Conservation (phyloP, 2,797 vertebrate genomes). For the Oreortyx pictus region DNA sequence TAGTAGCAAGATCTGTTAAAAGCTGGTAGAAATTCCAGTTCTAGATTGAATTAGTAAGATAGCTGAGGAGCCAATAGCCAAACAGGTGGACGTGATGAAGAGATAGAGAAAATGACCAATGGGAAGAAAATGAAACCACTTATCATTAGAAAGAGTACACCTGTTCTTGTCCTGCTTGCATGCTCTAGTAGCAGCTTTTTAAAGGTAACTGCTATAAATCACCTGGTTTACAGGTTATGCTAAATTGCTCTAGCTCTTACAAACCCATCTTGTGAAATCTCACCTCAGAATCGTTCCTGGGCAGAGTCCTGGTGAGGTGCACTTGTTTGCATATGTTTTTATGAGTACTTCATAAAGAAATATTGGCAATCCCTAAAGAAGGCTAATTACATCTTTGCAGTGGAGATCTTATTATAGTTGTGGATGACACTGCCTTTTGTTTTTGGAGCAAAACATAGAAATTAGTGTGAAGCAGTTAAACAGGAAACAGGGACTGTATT, state of each 20-base stretch:
- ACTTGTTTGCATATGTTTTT: conserved; percentile 41
- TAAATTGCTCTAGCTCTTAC: conserved; percentile 3
- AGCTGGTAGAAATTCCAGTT: not conserved
- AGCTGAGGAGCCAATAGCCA: conserved; percentile 2
- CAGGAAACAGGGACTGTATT: conserved; percentile 28
- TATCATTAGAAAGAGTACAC: conserved; percentile 12
- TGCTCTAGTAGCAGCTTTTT: not conserved
- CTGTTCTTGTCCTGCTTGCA: not conserved
- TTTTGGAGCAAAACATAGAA: conserved; percentile 63
- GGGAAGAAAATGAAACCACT: conserved; percentile 45
- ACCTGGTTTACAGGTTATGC: not conserved
- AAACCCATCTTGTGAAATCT: not conserved
- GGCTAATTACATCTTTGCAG: conserved; percentile 63
- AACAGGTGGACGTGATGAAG: conserved; percentile 11
- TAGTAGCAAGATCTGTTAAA: not conserved
- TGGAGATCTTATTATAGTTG: conserved; percentile 49
- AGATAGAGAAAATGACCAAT: not conserved
- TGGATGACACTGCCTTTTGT: conserved; percentile 67
- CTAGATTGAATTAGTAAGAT: not conserved
- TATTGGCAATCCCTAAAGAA: conserved; percentile 42
- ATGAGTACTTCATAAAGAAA: conserved; percentile 34
- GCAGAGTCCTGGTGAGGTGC: not conserved
- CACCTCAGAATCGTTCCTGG: not conserved
- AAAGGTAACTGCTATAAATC: conserved; percentile 27
- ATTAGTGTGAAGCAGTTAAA: conserved; percentile 41